Evolutionary conservation across 2,113 vertebrate species (phyloP).

Genomic region (Opisthocomus hoazin): DNA sequence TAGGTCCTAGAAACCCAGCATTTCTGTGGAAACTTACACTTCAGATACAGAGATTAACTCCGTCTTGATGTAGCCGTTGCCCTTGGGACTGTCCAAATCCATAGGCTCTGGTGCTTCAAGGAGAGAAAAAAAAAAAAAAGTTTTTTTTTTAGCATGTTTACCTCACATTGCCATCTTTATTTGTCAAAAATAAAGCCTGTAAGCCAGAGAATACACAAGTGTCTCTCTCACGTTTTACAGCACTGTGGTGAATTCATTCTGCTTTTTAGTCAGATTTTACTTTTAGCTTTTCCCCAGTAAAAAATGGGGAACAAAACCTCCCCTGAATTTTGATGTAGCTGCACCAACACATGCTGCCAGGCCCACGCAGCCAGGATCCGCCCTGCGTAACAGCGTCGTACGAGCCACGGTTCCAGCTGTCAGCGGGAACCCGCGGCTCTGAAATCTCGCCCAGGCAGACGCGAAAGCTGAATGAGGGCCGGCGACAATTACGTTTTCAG

Average conservation of each 20-base stretch:
- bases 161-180: not conserved
- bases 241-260: not conserved
- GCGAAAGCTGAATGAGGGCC: not conserved
- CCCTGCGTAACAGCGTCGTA: not conserved
- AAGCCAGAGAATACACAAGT: not conserved
- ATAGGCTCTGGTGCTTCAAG: slow-evolving; percentile 85
- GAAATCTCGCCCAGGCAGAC: not conserved
- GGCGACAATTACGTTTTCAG: fast-evolving
- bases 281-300: not conserved
- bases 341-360: not conserved
- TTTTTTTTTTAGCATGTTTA: not conserved
- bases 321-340: not conserved
- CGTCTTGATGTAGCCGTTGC: slow-evolving; percentile 90
- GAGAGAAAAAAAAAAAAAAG: not conserved
- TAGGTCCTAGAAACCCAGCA: not conserved
- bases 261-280: not conserved
- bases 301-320: not conserved
- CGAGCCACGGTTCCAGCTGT: fast-evolving
- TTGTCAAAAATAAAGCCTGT: not conserved
- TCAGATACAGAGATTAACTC: slow-evolving; percentile 96
- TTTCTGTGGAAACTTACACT: slow-evolving; percentile 83
- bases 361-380: not conserved
- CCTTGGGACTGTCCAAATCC: slow-evolving; percentile 82
- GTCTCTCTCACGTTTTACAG: not conserved
- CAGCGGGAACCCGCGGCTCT: not conserved